These are phyloP conservation scores for Daboia siamensis DNA, from an alignment of 2,113 vertebrate genomes.

Conservation along the genomic window DNA sequence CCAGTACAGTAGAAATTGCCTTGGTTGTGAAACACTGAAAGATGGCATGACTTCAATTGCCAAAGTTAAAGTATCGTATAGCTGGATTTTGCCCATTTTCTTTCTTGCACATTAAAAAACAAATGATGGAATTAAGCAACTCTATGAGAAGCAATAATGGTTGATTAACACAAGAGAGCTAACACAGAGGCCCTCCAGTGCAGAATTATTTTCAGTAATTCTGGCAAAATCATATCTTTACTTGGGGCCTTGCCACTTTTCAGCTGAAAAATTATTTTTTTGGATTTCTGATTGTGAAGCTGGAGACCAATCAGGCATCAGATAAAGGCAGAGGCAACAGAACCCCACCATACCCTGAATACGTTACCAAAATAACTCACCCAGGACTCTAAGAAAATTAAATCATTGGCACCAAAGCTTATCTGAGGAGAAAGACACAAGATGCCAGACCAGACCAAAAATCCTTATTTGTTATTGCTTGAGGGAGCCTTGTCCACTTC, in stretches of 20 bases:
- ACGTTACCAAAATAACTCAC: neutral
- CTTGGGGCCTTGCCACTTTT: neutral
- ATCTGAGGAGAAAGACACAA: neutral
- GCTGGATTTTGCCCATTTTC: neutral
- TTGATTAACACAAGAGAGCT: neutral
- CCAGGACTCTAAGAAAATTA: neutral
- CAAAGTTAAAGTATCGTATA: neutral
- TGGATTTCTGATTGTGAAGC: neutral
- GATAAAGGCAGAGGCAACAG: neutral
- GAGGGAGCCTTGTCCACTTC: neutral
- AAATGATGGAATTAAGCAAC: neutral
- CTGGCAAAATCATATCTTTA: neutral
- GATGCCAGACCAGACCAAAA: neutral
- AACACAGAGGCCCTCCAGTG: neutral
- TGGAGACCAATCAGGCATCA: neutral
- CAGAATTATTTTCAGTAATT: neutral
- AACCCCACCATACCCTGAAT: neutral
- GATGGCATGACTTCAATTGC: neutral
- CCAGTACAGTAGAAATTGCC: neutral
- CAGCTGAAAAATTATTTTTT: neutral
- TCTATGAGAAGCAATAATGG: neutral
- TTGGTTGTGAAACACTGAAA: neutral
- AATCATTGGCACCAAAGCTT: neutral
- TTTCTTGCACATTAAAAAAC: neutral
- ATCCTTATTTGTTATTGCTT: neutral